A percentile compares a stretch with the other conserved stretches of the same genome.
Conservation (phyloP, 2,888 invertebrate species). For the Drosophila dives region DNA sequence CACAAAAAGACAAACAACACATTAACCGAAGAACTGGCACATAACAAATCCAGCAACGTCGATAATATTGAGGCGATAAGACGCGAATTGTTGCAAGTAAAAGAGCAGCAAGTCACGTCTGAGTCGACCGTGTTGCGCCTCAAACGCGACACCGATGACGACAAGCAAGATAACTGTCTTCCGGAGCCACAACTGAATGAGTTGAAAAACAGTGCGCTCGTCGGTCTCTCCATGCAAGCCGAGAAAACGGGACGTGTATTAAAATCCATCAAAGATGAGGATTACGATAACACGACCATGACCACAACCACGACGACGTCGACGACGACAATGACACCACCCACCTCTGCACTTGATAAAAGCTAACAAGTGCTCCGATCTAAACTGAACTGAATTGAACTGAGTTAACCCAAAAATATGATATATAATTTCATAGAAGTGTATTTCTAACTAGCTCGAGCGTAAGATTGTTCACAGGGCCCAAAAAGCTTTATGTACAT, state of each 20-base stretch:
- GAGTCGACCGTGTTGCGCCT: constrained; percentile 45
- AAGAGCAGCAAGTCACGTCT: constrained; percentile 25
- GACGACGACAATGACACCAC: not conserved
- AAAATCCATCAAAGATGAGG: constrained; percentile 79
- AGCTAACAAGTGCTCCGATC: constrained; percentile 24
- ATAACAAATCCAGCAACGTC: constrained; percentile 29
- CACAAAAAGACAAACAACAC: constrained; percentile 55
- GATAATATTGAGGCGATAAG: constrained; percentile 81
- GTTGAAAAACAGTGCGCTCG: constrained; percentile 27
- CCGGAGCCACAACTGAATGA: constrained; percentile 66
- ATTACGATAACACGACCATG: constrained; percentile 17
- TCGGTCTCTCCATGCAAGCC: constrained; percentile 54
- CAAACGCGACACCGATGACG: constrained; percentile 62
- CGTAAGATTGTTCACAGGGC: constrained; percentile 25
- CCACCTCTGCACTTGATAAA: constrained; percentile 7
- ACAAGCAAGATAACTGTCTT: constrained; percentile 69
- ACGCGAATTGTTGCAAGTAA: constrained; percentile 80
- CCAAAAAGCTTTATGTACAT: constrained; percentile 68
- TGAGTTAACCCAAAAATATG: constrained; percentile 1
- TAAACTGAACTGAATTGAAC: constrained; percentile 28
- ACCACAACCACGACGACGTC: constrained; percentile 4
- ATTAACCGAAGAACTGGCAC: constrained; percentile 8
- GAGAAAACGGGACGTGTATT: constrained; percentile 82
- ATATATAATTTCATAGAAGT: not conserved
- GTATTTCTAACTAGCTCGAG: constrained; percentile 26